Conservation (phyloP, 1,140 invertebrate species). For the Neodiprion virginianus region DNA sequence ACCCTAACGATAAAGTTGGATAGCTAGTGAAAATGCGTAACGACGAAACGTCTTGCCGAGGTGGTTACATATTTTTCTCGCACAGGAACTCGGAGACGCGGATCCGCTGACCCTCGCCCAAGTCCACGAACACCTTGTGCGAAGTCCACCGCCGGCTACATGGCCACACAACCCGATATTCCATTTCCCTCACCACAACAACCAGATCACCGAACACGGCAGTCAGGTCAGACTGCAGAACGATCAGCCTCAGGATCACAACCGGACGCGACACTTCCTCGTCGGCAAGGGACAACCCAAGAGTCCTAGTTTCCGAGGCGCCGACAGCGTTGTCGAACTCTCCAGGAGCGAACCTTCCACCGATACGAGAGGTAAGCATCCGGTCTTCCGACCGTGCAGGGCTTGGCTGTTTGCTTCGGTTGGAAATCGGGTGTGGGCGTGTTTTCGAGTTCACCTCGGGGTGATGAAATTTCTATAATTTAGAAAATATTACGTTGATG, state of each 20-base stretch:
- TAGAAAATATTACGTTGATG: too few species aligned
- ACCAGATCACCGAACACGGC: slow-evolving; percentile 22
- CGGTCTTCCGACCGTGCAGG: neutral
- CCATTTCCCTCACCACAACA: slow-evolving; percentile 49
- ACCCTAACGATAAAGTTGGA: slow-evolving; percentile 10
- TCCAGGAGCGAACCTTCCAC: slow-evolving; percentile 51
- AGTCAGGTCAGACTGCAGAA: slow-evolving; percentile 11
- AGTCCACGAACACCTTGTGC: slow-evolving; percentile 82
- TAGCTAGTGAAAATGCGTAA: neutral
- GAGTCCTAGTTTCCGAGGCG: slow-evolving; percentile 36
- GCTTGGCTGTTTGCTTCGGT: slow-evolving; percentile 16
- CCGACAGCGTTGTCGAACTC: slow-evolving; percentile 44
- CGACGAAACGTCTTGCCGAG: slow-evolving; percentile 15
- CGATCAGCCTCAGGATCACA: neutral
- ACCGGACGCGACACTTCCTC: neutral
- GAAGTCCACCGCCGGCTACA: slow-evolving; percentile 79
- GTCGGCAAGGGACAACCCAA: slow-evolving; percentile 47
- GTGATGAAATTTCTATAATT: too few species aligned
- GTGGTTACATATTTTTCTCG: slow-evolving; percentile 34
- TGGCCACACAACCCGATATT: slow-evolving; percentile 66
- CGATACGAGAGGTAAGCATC: slow-evolving; percentile 51
- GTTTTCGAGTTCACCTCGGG: too few species aligned
- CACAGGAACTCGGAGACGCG: slow-evolving; percentile 71
- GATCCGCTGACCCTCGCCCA: slow-evolving; percentile 78
- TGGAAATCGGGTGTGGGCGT: slow-evolving; percentile 13